These are phyloP conservation scores for Tympanuchus pallidicinctus DNA, from an alignment of 2,113 vertebrate species.

Conservation along the genomic window DNA sequence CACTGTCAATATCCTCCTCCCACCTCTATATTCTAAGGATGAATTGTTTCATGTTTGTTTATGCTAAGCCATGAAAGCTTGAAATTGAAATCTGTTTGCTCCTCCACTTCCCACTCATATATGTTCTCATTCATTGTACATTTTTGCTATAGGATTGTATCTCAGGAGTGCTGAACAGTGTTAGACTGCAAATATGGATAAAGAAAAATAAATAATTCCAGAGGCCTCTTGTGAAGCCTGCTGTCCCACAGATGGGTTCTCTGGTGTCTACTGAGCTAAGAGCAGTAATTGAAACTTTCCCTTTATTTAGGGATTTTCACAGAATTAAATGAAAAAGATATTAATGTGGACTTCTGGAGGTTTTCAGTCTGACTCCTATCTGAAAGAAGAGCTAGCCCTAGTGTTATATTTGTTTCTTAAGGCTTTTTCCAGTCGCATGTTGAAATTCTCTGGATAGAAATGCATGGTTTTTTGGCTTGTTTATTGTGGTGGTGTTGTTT, in stretches of 20 bases:
- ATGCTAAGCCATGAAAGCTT: slow-evolving; percentile 59
- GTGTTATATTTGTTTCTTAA: background rate
- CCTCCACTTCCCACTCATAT: slow-evolving; percentile 32
- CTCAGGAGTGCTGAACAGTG: slow-evolving; percentile 32
- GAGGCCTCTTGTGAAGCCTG: background rate
- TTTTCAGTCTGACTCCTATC: background rate
- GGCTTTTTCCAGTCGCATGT: background rate
- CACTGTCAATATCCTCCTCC: slow-evolving; percentile 16
- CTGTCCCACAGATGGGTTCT: background rate
- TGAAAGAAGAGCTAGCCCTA: background rate
- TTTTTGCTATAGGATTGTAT: slow-evolving; percentile 35
- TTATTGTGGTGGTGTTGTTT: background rate
- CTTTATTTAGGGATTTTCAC: background rate
- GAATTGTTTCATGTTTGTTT: slow-evolving; percentile 64
- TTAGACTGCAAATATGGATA: slow-evolving; percentile 14
- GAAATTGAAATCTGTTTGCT: slow-evolving; percentile 69
- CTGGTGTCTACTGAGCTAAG: background rate
- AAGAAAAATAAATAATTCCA: background rate
- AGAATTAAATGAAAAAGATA: background rate
- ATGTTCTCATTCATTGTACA: slow-evolving; percentile 40
- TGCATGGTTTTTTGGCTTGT: background rate
- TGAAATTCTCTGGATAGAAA: background rate
- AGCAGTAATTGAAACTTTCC: background rate
- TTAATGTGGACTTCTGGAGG: background rate
- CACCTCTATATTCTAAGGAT: background rate